A percentile compares a stretch with the other conserved stretches of the same genome.
phyloP scores from a whole-genome alignment of 2,888 invertebrate species.

The Anodontia alba region DNA sequence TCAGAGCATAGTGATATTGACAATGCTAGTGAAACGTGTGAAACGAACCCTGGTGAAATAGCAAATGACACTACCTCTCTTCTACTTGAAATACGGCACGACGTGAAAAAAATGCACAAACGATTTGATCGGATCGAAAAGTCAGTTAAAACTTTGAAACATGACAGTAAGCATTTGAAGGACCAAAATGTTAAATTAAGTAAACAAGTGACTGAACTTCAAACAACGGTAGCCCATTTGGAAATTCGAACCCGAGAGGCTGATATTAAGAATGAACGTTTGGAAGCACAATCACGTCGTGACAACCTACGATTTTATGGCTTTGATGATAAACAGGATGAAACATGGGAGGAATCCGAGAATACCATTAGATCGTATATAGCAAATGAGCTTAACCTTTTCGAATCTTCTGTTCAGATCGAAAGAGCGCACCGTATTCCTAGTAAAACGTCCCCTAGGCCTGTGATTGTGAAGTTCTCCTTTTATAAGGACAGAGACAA shows the following conservation, averaged over 20 bases:
- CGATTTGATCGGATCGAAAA: neutral
- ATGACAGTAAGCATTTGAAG: conserved; percentile 4
- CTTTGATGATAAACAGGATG: neutral
- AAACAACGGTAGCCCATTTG: neutral
- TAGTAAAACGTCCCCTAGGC: neutral
- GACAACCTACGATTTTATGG: neutral
- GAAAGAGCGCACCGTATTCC: conserved; percentile 4
- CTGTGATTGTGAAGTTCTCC: neutral
- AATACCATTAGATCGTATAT: neutral
- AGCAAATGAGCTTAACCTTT: neutral
- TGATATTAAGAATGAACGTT: neutral
- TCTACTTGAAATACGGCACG: conserved; percentile 1
- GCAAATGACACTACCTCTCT: neutral
- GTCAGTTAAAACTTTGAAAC: neutral
- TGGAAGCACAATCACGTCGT: neutral
- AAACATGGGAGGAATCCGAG: conserved; percentile 18
- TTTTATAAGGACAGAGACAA: neutral
- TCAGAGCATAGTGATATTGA: neutral
- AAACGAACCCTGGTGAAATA: neutral
- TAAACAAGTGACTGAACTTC: neutral
- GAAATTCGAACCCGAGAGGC: neutral
- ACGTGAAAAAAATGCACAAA: neutral
- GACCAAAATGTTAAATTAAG: neutral
- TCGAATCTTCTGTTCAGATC: neutral
- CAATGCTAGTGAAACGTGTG: neutral